Conservation (phyloP, 2,888 invertebrate genomes). For the Arge pagana region DNA sequence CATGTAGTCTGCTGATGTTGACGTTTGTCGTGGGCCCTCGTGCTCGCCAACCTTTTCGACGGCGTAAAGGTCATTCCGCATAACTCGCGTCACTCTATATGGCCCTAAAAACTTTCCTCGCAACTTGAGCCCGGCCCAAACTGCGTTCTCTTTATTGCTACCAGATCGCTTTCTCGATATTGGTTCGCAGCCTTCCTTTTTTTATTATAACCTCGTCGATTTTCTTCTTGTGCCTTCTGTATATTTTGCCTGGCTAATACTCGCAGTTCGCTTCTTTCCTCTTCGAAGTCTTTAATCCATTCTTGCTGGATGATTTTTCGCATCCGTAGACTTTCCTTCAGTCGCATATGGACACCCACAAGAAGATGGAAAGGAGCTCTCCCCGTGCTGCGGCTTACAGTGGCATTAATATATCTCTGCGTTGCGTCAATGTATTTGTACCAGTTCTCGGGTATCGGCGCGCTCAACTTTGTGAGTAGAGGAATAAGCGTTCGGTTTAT, state of each 20-base stretch:
- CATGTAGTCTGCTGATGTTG: slow-evolving; percentile 39
- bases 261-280: slow-evolving; percentile 17
- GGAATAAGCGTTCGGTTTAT: slow-evolving; percentile 26
- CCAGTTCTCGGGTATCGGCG: slow-evolving; percentile 3
- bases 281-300: slow-evolving; percentile 18
- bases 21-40: slow-evolving; percentile 39
- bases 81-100: slow-evolving; percentile 29
- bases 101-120: slow-evolving; percentile 29
- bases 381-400: slow-evolving; percentile 15
- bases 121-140: slow-evolving; percentile 29
- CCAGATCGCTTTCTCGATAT: slow-evolving; percentile 26
- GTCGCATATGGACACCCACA: slow-evolving; percentile 13
- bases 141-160: slow-evolving; percentile 30
- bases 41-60: slow-evolving; percentile 40
- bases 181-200: slow-evolving; percentile 20
- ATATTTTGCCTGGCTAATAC: slow-evolving; percentile 20
- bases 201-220: slow-evolving; percentile 26
- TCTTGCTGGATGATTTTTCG: slow-evolving; percentile 19
- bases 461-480: slow-evolving; percentile 7
- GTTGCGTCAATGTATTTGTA: slow-evolving; percentile 18
- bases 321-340: slow-evolving; percentile 7
- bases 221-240: slow-evolving; percentile 20
- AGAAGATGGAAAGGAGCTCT: slow-evolving; percentile 22
- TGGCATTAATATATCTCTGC: slow-evolving; percentile 24
- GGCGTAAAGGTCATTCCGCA: slow-evolving; percentile 45